Evolutionary conservation across 2,113 vertebrate species (phyloP), one percentile per base, ranked within the genome.

Genomic region (Gymnobelideus leadbeateri): DNA sequence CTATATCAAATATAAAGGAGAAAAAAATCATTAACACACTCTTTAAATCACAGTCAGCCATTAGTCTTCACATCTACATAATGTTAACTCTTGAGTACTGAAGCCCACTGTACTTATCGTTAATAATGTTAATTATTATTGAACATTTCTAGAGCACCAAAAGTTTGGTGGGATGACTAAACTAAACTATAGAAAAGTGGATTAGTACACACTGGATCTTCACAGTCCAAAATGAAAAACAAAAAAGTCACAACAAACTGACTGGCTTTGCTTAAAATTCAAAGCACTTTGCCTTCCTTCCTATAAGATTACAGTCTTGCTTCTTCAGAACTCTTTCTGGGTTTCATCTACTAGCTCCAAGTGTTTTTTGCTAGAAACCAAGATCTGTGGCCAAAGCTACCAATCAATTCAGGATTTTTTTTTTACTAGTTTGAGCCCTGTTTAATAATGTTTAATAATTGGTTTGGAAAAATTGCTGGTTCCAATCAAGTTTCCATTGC

Each of bases 221-320:
- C 91, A 89, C 52, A 92, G 24, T 89, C 25, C 8, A 93, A 97
- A 97, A 95, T 53, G 91, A 43, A 21, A 90, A 97, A 94, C 93
- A 46, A 51, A 51, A 51, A 8, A 51, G 0, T 7, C 51, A 9
- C 5, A 95, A 89, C 23, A 52, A 51, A 91, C 21, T 52, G 25
- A 26, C 24, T 90, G 25, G 91, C 31, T 94, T 89, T 84, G 53
- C 26, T 94, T 95, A 93, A 21, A 90, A 90, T 51, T n/a, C 49
- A 93, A 16, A 54, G 51, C 43, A 89, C 2, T 25, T 50, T 91
- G 3, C 28, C 50, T 77, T 91, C 46, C 46, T 94, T 54, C 46
- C 52, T 54, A 89, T 11, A 92, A 92, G 94, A 91, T 9, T 43
- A 92, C 6, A 93, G 89, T 61, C 61, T 89, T 89, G 12, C 37